A percentile compares a stretch with the other conserved stretches of the same genome.
Evolutionary conservation across 2,797 vertebrate genomes (phyloP).

Genomic region (Chelon labrosus): DNA sequence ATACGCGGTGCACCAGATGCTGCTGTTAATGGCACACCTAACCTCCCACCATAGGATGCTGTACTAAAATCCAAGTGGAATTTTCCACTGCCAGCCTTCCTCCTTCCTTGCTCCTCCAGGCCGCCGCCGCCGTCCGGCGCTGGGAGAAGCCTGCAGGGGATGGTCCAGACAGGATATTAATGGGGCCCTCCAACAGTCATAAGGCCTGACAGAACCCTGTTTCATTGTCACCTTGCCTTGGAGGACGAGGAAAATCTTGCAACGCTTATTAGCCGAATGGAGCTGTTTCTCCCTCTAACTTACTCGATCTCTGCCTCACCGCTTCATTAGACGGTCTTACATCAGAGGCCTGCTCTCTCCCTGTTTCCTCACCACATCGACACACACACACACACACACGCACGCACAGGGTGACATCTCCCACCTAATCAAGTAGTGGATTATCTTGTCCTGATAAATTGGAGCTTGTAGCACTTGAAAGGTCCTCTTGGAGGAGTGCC

Average conservation of each 20-base stretch:
- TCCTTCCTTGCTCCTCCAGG: constrained; percentile 15
- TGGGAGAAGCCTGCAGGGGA: constrained; percentile 69
- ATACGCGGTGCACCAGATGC: constrained; percentile 70
- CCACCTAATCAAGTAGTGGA: constrained; percentile 86
- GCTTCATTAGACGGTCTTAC: constrained; percentile 75
- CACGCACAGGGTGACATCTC: constrained; percentile 77
- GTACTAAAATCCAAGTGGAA: constrained; percentile 63
- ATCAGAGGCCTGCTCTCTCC: constrained; percentile 51
- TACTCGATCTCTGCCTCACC: constrained; percentile 66
- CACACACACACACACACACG: constrained; percentile 13
- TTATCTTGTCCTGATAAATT: constrained; percentile 90
- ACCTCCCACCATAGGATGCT: constrained; percentile 61
- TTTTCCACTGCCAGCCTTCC: constrained; percentile 58
- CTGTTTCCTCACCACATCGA: constrained; percentile 44
- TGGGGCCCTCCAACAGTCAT: constrained; percentile 74
- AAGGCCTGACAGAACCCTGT: constrained; percentile 70
- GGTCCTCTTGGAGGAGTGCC: constrained; percentile 80
- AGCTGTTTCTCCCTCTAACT: constrained; percentile 56
- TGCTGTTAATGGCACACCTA: constrained; percentile 76
- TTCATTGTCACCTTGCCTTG: constrained; percentile 84
- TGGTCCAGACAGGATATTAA: constrained; percentile 79
- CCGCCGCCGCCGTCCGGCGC: constrained; percentile 47
- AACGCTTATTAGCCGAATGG: constrained; percentile 79
- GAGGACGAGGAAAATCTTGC: constrained; percentile 80
- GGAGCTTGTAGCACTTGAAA: constrained; percentile 82